These are phyloP conservation scores for Monomorium pharaonis DNA, from an alignment of 1,140 invertebrate genomes.

Conservation along the genomic window DNA sequence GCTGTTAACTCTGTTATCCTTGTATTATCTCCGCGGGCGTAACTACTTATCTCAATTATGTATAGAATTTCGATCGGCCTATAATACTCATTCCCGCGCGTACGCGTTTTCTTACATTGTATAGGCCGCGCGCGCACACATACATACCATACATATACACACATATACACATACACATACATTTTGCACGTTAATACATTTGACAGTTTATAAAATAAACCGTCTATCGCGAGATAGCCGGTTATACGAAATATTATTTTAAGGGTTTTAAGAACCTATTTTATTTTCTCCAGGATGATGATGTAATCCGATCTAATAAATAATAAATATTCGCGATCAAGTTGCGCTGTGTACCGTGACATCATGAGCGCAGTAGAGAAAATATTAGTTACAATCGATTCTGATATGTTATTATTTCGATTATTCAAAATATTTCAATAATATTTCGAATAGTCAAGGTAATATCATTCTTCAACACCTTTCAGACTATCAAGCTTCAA, in stretches of 20 bases:
- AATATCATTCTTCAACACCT: constrained; percentile 2
- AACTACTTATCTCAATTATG: constrained; percentile 34
- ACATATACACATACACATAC: background rate
- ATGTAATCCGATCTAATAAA: background rate
- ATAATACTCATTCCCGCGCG: background rate
- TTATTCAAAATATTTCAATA: constrained; percentile 4
- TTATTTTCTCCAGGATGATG: background rate
- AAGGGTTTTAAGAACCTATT: background rate
- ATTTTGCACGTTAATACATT: background rate
- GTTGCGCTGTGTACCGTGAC: background rate
- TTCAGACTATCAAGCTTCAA: constrained; percentile 7
- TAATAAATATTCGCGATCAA: background rate
- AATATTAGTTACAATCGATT: background rate
- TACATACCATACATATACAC: background rate
- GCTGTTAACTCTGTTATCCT: background rate
- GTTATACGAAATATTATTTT: background rate
- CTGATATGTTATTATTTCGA: background rate
- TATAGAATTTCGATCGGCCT: constrained; percentile 36
- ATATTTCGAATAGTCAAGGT: background rate
- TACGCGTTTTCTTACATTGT: background rate
- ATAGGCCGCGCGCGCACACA: background rate
- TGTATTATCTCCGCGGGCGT: background rate
- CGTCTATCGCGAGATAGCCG: background rate
- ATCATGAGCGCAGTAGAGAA: background rate
- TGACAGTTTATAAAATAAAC: background rate